Percentiles rank a stretch among this genome's conserved stretches.
These are phyloP conservation scores for Silurus lanzhouensis DNA, from an alignment of 2,797 vertebrate genomes.

Conservation along the genomic window DNA sequence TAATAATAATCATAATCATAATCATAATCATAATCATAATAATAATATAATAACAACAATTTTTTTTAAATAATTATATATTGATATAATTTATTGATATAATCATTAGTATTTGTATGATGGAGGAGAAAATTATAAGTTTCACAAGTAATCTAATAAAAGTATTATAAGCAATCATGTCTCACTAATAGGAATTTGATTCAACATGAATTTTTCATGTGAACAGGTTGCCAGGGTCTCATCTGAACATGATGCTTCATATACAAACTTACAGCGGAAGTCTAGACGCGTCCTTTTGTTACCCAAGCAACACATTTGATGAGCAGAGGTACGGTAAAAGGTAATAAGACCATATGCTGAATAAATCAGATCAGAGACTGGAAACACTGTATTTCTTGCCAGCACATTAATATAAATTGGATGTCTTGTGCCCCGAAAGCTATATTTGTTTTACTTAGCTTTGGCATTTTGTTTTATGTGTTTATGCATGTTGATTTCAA, in stretches of 20 bases:
- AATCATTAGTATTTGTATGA: not conserved
- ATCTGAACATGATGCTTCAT: slow-evolving; percentile 1
- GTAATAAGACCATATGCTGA: slow-evolving; percentile 11
- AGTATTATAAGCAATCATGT: not conserved
- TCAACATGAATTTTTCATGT: not conserved
- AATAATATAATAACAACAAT: no score
- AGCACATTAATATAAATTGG: slow-evolving; percentile 30
- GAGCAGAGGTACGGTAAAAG: slow-evolving; percentile 5
- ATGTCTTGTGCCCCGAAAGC: slow-evolving; percentile 12
- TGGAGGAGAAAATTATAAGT: not conserved
- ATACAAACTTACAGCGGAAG: not conserved
- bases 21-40: not conserved
- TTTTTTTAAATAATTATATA: not conserved
- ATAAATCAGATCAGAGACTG: slow-evolving; percentile 23
- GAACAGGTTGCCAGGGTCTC: not conserved
- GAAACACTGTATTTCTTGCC: slow-evolving; percentile 22
- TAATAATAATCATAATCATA: not conserved
- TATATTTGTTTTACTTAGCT: slow-evolving; percentile 32
- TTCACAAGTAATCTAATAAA: no score
- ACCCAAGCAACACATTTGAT: not conserved
- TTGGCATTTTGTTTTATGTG: slow-evolving; percentile 37
- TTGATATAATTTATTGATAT: not conserved
- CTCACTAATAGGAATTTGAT: not conserved
- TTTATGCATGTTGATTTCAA: slow-evolving; percentile 26
- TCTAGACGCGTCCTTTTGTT: not conserved